Base-by-base conservation (phyloP, 2,888 invertebrate species). In the Callimorpha dominula region DNA sequence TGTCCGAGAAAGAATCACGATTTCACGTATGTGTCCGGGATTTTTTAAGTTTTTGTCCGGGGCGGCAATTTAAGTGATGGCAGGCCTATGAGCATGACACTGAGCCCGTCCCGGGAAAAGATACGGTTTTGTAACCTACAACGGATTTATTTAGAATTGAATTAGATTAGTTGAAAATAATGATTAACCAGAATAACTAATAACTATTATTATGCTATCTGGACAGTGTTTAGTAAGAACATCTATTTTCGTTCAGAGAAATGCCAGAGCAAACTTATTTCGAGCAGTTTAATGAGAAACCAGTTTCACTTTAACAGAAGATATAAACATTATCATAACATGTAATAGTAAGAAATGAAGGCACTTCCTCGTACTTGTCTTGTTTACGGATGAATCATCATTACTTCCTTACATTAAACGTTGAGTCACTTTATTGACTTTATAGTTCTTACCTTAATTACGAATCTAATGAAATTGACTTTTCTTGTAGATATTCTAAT, bases 401-500 rank as follows among this genome's bases (percentile, higher is more conserved):
- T 31, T 60, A 31, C 60, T 60, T 60, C 60, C 60, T 60, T 7
- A 14, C 60, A 31, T 31, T 31, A 60, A 60, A 14, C 60, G 60
- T 60, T 60, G 60, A 60, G 20, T 60, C 60, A 60, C 60, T 31
- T 60, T 60, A 60, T 60, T 14, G 60, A 31, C 60, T 60, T 50
- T 15, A 12, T 31, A 31, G 6, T 60, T 60, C 31, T 60, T 60
- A 60, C 31, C 31, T 60, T 31, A 60, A 31, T 31, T 31, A 12
- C 6, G 14, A 14, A 60, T 4, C 14, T 31, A 31, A 60, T 31
- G 6, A 14, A 31, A 31, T 60, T 60, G 31, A 12, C 12, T 31
- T 60, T 52, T 52, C 52, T 60, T 60, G 4, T 54, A n/a, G 0
- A n/a, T 9, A 43, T 43, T n/a, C 9, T 43, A 20, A 57, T 57